These are phyloP conservation scores for Anabas testudineus DNA, from an alignment of 2,797 vertebrate species.

Conservation along the genomic window DNA sequence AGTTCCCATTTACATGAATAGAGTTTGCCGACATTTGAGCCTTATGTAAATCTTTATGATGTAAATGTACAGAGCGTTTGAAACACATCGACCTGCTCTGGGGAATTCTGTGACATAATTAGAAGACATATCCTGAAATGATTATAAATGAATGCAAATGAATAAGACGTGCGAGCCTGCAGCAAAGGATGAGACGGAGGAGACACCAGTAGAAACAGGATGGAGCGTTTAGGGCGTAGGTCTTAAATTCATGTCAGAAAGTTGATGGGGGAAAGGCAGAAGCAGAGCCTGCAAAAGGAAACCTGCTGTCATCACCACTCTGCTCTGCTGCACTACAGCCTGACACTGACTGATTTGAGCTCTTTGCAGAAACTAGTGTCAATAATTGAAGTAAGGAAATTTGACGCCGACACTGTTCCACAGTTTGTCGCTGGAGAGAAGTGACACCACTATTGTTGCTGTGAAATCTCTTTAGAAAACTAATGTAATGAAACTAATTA, in stretches of 20 bases:
- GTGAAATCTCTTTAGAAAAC: too few relatives aligned
- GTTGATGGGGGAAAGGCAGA: neutral
- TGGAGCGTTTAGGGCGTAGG: neutral
- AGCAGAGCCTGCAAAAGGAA: neutral
- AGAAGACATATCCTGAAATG: neutral
- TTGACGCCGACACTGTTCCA: too few relatives aligned
- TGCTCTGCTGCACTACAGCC: neutral
- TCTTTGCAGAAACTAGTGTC: too few relatives aligned
- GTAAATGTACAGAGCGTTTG: slow-evolving; percentile 9
- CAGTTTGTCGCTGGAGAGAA: too few relatives aligned
- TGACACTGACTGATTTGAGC: too few relatives aligned
- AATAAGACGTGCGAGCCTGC: neutral
- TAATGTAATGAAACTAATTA: too few relatives aligned
- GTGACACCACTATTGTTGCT: too few relatives aligned
- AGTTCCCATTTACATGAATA: slow-evolving; percentile 33
- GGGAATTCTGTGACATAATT: neutral
- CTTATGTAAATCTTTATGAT: slow-evolving; percentile 24
- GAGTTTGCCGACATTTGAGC: slow-evolving; percentile 42
- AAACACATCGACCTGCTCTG: neutral
- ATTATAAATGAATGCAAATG: slow-evolving; percentile 4
- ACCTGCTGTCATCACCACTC: neutral
- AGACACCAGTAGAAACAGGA: neutral
- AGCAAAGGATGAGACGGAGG: neutral
- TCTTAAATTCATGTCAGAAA: neutral
- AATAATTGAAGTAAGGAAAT: too few relatives aligned